Percentiles rank a stretch among this genome's conserved stretches.
These are phyloP conservation scores for Premnoplex brunnescens DNA, from an alignment of 2,797 vertebrate species.

Conservation along the genomic window DNA sequence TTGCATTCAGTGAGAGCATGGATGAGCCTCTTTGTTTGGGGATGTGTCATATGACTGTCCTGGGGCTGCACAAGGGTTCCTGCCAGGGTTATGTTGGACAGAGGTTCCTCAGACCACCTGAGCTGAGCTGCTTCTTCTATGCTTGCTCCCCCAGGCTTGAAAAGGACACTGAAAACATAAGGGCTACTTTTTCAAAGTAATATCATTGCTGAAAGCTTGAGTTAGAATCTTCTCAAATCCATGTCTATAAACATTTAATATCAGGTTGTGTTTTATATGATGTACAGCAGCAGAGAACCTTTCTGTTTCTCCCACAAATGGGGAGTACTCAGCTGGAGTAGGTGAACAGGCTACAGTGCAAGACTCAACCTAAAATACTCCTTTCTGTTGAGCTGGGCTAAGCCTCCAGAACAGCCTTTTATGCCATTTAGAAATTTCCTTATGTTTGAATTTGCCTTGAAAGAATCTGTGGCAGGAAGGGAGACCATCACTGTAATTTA, in stretches of 20 bases:
- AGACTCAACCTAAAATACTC: neutral
- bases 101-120: neutral
- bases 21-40: neutral
- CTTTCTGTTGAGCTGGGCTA: neutral
- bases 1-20: accelerated
- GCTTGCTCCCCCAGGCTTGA: neutral
- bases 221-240: neutral
- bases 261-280: neutral
- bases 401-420: neutral
- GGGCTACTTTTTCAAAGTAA: neutral
- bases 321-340: neutral
- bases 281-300: neutral
- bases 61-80: accelerated
- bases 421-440: neutral
- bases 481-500: neutral
- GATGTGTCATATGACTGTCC: neutral
- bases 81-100: neutral
- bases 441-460: neutral
- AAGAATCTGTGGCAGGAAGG: accelerated
- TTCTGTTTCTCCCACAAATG: neutral
- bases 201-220: neutral
- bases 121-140: neutral
- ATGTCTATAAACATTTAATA: neutral
- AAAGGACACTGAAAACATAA: neutral
- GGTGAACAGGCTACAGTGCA: neutral